Conservation (phyloP, 2,888 invertebrate species). For the Pachycephus smyrnensis region DNA sequence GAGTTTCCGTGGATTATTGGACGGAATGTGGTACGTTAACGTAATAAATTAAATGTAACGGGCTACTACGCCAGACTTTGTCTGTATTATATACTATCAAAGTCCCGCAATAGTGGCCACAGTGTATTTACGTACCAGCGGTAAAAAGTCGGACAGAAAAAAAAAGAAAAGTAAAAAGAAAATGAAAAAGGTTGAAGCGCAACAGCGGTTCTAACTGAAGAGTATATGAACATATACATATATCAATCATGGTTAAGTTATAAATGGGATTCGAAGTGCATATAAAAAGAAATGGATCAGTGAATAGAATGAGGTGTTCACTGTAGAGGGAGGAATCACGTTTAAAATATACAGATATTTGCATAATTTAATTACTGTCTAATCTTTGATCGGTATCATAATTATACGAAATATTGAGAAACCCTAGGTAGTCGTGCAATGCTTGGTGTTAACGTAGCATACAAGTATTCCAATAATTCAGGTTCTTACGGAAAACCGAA, state of each 20-base stretch:
- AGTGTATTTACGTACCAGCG: constrained; percentile 9
- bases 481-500: neutral
- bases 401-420: neutral
- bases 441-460: neutral
- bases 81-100: constrained; percentile 32
- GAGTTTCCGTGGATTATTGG: neutral
- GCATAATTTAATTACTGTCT: neutral
- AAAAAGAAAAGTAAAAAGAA: neutral
- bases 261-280: neutral
- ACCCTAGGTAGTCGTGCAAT: neutral
- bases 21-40: neutral
- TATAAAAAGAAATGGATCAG: neutral
- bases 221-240: neutral
- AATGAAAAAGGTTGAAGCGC: neutral
- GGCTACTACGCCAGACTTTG: constrained; percentile 3
- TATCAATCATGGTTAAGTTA: neutral
- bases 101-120: constrained; percentile 36
- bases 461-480: neutral
- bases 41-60: neutral
- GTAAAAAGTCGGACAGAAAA: neutral
- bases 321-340: neutral
- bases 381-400: neutral
- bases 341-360: neutral
- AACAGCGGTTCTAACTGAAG: neutral
- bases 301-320: neutral